Percentiles rank a stretch among this genome's conserved stretches.
Evolutionary conservation across 2,888 invertebrate species (phyloP).

Genomic region (Eulithis testata): DNA sequence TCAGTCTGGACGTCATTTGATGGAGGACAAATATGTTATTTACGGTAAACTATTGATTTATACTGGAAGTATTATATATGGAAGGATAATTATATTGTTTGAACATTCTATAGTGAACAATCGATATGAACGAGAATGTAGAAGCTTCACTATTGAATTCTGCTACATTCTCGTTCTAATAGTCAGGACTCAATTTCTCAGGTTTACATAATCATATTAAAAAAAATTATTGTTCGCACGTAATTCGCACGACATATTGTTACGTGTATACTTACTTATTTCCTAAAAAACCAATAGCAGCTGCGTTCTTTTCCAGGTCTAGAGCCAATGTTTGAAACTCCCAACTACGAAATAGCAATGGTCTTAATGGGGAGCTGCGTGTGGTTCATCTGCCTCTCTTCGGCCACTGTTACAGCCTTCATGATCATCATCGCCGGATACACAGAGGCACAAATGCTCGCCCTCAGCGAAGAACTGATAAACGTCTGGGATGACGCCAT

Average conservation of each 20-base stretch:
- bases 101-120: too few relatives aligned
- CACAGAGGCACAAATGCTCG: slow-evolving; percentile 61
- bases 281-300: too few relatives aligned
- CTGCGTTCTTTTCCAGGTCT: slow-evolving; percentile 48
- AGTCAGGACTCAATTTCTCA: too few relatives aligned
- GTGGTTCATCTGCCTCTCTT: slow-evolving; percentile 49
- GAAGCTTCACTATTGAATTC: too few relatives aligned
- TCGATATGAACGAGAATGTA: too few relatives aligned
- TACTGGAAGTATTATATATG: too few relatives aligned
- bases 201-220: too few relatives aligned
- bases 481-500: slow-evolving; percentile 57
- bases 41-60: slow-evolving; percentile 45
- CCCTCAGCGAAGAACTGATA: slow-evolving; percentile 57
- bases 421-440: slow-evolving; percentile 59
- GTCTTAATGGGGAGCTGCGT: slow-evolving; percentile 39
- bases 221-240: too few relatives aligned
- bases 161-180: too few relatives aligned
- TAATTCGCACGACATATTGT: too few relatives aligned
- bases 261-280: too few relatives aligned
- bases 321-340: slow-evolving; percentile 60
- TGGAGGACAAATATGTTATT: slow-evolving; percentile 51
- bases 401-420: slow-evolving; percentile 54
- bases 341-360: slow-evolving; percentile 61
- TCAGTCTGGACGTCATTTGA: slow-evolving; percentile 56
- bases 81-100: too few relatives aligned